Conservation (phyloP, 2,888 invertebrate species). For the Dicyrtomina minuta region DNA sequence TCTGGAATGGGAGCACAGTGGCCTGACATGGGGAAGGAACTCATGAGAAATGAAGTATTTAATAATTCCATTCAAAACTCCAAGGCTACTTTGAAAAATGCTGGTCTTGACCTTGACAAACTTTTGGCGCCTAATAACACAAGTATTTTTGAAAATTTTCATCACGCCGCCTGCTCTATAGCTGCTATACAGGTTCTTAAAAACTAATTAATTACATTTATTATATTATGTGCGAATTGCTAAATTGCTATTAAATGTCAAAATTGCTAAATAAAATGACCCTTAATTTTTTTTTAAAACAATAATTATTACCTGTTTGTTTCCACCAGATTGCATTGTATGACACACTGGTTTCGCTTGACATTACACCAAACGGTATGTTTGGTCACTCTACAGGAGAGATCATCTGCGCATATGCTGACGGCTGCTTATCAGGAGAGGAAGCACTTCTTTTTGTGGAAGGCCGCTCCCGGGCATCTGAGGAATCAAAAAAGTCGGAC, state of each 20-base stretch:
- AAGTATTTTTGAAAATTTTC: slow-evolving; percentile 69
- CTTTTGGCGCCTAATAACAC: slow-evolving; percentile 66
- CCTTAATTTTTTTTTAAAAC: no score
- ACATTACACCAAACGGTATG: slow-evolving; percentile 86
- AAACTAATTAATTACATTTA: no score
- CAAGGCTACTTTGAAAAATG: slow-evolving; percentile 72
- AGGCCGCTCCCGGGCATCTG: slow-evolving; percentile 56
- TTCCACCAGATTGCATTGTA: slow-evolving; percentile 88
- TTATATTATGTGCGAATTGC: no score
- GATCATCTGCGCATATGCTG: slow-evolving; percentile 92
- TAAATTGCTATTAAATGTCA: no score
- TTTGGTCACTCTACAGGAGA: slow-evolving; percentile 94
- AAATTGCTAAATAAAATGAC: no score
- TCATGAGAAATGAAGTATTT: slow-evolving; percentile 80
- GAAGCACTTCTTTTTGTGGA: slow-evolving; percentile 77
- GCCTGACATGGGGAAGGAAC: slow-evolving; percentile 88
- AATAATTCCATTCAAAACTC: slow-evolving; percentile 57
- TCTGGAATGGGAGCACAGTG: slow-evolving; percentile 98
- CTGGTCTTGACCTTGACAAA: slow-evolving; percentile 77
- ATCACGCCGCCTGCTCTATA: slow-evolving; percentile 79
- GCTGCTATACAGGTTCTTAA: slow-evolving; percentile 56
- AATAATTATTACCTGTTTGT: no score
- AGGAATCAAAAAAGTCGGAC: slow-evolving; percentile 52
- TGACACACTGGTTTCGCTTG: slow-evolving; percentile 73
- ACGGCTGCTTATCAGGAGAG: slow-evolving; percentile 89